phyloP scores from a whole-genome alignment of 2,888 invertebrate species.

The Zaprionus lineosus region DNA sequence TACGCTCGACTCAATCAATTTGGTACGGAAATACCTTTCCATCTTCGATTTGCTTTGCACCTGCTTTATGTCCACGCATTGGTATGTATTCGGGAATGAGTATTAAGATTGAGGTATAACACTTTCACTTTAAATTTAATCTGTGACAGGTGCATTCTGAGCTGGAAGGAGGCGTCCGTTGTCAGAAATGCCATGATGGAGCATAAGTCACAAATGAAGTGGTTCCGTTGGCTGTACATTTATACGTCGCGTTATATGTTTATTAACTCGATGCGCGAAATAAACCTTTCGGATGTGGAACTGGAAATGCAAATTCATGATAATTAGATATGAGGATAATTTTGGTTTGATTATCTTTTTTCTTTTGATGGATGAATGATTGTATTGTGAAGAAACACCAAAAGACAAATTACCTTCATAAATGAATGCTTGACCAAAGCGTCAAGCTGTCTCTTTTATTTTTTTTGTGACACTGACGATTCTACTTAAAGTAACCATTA shows the following conservation, averaged over 20 bases:
- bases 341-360: not conserved
- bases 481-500: too few relatives aligned
- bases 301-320: slow-evolving; percentile 88
- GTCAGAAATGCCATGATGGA: slow-evolving; percentile 91
- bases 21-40: slow-evolving; percentile 92
- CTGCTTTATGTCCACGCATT: slow-evolving; percentile 89
- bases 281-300: slow-evolving; percentile 89
- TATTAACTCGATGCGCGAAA: slow-evolving; percentile 92
- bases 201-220: slow-evolving; percentile 95
- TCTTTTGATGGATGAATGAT: slow-evolving; percentile 19
- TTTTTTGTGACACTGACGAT: slow-evolving; percentile 64
- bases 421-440: slow-evolving; percentile 28
- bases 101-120: too few relatives aligned
- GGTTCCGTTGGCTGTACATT: slow-evolving; percentile 96
- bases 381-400: slow-evolving; percentile 53
- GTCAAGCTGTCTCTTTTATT: slow-evolving; percentile 22
- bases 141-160: slow-evolving; percentile 86
- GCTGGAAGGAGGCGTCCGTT: slow-evolving; percentile 85
- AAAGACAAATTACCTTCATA: slow-evolving; percentile 66
- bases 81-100: too few relatives aligned
- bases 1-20: slow-evolving; percentile 92
- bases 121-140: too few relatives aligned
- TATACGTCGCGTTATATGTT: slow-evolving; percentile 94
- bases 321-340: slow-evolving; percentile 47
- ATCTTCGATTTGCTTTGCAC: slow-evolving; percentile 92